Evolutionary conservation across 2,888 invertebrate species (phyloP).

Genomic region (Tipula confusa): DNA sequence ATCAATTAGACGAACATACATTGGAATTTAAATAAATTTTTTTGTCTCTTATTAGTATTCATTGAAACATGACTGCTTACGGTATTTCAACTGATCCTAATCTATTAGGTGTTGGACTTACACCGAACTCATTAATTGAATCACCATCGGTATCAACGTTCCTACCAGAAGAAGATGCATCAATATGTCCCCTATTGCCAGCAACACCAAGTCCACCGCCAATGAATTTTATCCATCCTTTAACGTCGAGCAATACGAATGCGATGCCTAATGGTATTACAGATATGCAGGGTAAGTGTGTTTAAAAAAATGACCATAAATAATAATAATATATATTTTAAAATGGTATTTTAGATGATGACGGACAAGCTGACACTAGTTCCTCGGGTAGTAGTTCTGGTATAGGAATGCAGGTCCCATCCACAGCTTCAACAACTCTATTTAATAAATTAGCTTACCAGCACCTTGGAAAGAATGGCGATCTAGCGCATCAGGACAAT

Average conservation of each 20-base stretch:
- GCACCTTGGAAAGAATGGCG: conserved; percentile 44
- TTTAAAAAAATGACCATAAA: not conserved
- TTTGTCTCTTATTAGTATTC: not conserved
- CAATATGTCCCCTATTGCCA: conserved; percentile 61
- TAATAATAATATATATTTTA: not conserved
- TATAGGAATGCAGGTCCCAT: conserved; percentile 45
- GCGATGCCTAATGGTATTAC: conserved; percentile 44
- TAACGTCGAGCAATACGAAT: conserved; percentile 48
- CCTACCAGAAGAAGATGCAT: conserved; percentile 58
- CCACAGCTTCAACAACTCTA: conserved; percentile 40
- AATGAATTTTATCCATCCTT: conserved; percentile 56
- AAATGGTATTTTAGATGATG: conserved; percentile 37
- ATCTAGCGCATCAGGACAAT: conserved; percentile 52
- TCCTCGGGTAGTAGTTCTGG: conserved; percentile 47
- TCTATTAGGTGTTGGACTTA: conserved; percentile 44
- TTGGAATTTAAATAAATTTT: not conserved
- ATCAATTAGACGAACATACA: not conserved
- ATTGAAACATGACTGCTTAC: conserved; percentile 40
- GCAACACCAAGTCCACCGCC: conserved; percentile 59
- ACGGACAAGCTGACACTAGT: conserved; percentile 44
- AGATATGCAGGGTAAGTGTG: conserved; percentile 33
- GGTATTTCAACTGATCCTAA: conserved; percentile 46
- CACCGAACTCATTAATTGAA: conserved; percentile 43
- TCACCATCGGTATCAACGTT: conserved; percentile 48
- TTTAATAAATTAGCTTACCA: conserved; percentile 46